Conservation (phyloP, 2,113 vertebrate genomes). For the Poeciliopsis turrubarensis region DNA sequence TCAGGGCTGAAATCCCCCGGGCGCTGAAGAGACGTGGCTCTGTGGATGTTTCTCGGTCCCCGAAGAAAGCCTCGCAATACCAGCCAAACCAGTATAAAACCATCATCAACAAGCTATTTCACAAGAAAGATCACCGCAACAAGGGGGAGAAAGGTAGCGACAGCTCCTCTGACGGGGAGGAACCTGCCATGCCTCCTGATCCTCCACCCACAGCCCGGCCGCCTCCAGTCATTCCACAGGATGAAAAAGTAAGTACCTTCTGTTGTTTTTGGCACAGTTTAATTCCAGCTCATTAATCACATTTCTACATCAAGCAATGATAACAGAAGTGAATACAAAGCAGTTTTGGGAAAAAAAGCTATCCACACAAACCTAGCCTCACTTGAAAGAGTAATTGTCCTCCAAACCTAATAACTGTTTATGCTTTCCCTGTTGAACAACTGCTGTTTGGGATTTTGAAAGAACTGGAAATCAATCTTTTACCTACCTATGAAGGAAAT, state of each 20-base stretch:
- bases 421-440: too few species aligned
- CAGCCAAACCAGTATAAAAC: constrained; percentile 87
- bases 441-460: too few species aligned
- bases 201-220: not conserved
- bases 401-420: too few species aligned
- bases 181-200: constrained; percentile 10
- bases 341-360: not conserved
- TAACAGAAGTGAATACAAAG: not conserved
- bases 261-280: not conserved
- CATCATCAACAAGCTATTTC: constrained; percentile 87
- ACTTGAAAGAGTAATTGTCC: too few species aligned
- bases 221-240: constrained; percentile 8
- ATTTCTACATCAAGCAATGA: not conserved
- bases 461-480: too few species aligned
- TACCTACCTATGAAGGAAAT: too few species aligned
- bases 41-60: constrained; percentile 73
- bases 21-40: constrained; percentile 88
- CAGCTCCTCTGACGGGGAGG: constrained; percentile 79
- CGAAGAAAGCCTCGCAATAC: constrained; percentile 59
- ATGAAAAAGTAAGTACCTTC: constrained; percentile 67
- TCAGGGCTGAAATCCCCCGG: constrained; percentile 88
- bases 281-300: not conserved
- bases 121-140: constrained; percentile 28
- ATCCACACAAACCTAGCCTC: too few species aligned
- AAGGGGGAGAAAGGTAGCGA: constrained; percentile 65